Evolutionary conservation across 2,113 vertebrate genomes (phyloP).

Genomic region (Indri indri): DNA sequence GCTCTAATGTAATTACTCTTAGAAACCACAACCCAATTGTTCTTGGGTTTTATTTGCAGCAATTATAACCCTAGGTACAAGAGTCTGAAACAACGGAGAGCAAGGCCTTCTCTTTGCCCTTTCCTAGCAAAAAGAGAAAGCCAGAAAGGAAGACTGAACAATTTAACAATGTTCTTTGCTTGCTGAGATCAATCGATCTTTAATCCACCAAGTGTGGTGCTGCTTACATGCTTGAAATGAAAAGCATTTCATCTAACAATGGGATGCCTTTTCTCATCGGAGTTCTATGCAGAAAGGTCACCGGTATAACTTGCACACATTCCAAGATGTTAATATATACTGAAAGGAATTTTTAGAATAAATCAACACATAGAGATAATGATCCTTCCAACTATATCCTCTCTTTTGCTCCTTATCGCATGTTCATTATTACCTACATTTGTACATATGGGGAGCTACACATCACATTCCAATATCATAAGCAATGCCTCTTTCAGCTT

Average conservation of each 20-base stretch:
- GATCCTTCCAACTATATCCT: neutral
- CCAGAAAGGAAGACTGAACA: conserved; percentile 33
- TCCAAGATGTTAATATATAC: neutral
- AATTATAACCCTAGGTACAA: neutral
- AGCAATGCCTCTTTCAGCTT: neutral
- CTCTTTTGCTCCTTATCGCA: neutral
- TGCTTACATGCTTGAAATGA: conserved; percentile 63
- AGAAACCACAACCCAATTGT: neutral
- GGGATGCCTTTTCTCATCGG: neutral
- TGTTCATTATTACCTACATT: neutral
- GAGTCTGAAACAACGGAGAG: neutral
- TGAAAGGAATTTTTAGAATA: neutral
- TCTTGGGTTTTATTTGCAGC: neutral
- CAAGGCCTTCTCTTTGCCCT: neutral
- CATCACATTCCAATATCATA: neutral
- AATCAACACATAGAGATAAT: neutral
- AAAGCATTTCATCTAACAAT: conserved; percentile 50
- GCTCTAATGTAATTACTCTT: conserved; percentile 16
- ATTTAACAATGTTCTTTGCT: conserved; percentile 66
- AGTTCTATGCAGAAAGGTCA: conserved; percentile 39
- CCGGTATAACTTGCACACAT: neutral
- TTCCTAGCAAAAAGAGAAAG: neutral
- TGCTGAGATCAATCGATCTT: conserved; percentile 65
- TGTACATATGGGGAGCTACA: neutral
- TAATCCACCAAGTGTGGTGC: conserved; percentile 45